These are phyloP conservation scores for Listronotus bonariensis DNA, from an alignment of 1,140 invertebrate genomes.

Conservation along the genomic window DNA sequence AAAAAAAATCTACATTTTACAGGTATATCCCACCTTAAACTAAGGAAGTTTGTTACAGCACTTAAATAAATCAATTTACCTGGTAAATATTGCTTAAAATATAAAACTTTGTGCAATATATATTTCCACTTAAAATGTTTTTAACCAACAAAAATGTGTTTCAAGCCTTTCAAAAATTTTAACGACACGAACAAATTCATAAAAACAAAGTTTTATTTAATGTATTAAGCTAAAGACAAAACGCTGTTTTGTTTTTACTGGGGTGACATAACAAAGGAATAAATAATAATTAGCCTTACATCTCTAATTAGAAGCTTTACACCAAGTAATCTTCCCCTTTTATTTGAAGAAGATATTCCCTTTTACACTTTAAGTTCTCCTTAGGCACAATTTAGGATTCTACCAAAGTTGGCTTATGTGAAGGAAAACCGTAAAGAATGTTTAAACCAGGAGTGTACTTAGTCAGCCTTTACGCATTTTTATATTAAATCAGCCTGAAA, in stretches of 20 bases:
- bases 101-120: no score
- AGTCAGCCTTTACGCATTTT: neutral
- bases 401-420: constrained; percentile 21
- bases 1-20: no score
- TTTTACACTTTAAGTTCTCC: constrained; percentile 49
- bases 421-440: constrained; percentile 7
- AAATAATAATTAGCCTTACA: constrained; percentile 49
- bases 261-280: constrained; percentile 44
- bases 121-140: no score
- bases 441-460: neutral
- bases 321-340: constrained; percentile 32
- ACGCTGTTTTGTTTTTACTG: constrained; percentile 32
- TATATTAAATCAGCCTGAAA: no score
- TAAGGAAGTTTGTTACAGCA: no score
- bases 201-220: no score
- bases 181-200: no score
- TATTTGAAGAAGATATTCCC: constrained; percentile 43
- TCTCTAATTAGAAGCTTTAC: constrained; percentile 47
- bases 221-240: constrained; percentile 14
- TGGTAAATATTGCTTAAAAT: no score
- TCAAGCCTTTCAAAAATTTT: no score
- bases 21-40: no score
- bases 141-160: no score
- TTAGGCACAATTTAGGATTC: constrained; percentile 45
- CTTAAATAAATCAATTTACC: no score